A percentile compares a stretch with the other conserved stretches of the same genome.
Conservation (phyloP, 53 echinoderm and acorn worm genomes). For the Paracentrotus lividus region DNA sequence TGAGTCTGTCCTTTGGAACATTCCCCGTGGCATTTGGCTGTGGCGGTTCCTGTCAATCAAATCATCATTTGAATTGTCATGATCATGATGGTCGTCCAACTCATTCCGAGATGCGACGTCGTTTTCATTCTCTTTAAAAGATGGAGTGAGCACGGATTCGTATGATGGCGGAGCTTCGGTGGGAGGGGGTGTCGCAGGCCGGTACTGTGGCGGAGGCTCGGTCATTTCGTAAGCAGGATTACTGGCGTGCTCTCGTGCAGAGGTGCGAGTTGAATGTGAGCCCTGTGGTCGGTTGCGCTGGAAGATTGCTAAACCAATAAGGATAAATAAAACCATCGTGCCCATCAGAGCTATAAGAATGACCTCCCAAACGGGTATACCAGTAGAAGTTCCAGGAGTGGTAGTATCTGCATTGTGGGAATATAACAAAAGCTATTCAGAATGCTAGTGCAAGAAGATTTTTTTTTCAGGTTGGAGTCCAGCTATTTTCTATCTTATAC, state of each 20-base stretch:
- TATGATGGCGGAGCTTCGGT: slow-evolving; percentile 41
- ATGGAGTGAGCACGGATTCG: background rate
- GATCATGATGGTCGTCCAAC: background rate
- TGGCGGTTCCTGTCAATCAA: no score
- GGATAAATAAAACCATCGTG: background rate
- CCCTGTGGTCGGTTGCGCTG: background rate
- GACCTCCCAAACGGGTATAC: slow-evolving; percentile 46
- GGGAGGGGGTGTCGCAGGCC: slow-evolving; percentile 45
- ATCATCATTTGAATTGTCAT: background rate
- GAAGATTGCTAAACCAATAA: background rate
- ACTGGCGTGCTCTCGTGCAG: background rate
- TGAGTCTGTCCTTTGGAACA: background rate
- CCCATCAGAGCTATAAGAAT: background rate
- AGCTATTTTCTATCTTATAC: no score
- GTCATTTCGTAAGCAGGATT: slow-evolving; percentile 16
- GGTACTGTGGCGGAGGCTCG: slow-evolving; percentile 56
- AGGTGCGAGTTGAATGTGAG: background rate
- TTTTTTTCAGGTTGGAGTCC: no score
- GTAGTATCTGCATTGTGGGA: background rate
- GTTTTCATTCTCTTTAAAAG: background rate
- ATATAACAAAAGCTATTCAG: no score
- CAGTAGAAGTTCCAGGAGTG: background rate
- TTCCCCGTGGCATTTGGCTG: background rate
- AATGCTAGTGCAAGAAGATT: no score
- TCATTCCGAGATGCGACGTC: background rate